Base-by-base conservation (phyloP, 1,140 invertebrate species). In the Melitaea cinxia region DNA sequence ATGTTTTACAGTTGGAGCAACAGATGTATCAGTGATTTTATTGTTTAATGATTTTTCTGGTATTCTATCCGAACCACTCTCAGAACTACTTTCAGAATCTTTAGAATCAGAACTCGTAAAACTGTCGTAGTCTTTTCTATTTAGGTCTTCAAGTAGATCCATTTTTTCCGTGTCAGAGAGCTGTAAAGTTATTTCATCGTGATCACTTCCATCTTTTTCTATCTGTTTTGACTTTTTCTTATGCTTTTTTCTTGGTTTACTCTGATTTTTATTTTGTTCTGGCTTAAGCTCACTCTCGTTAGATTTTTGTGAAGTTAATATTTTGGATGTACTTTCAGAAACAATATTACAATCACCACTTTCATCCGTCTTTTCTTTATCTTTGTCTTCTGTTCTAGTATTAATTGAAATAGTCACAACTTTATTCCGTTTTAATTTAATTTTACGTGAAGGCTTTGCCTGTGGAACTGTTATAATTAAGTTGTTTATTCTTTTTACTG, bases 81-180 rank as follows among this genome's bases (percentile, higher is more conserved):
- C 56, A 19, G 70, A 73, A 54, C 74, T 82, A 24, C 66, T 75
- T 23, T 78, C 78, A 30, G 78, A 78, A 57, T 86, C 80, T 58
- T 80, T 70, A 14, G 72, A 53, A 53, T 23, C 28, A 14, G 67
- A 69, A 50, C 50, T 69, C 0, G 70, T 67, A 24, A 65, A 52
- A 64, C 42, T 80, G 6, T 85, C 83, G 28, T 73, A 81, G 15
- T 80, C 77, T 47, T 84, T 86, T 30, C 73, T 70, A 49, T 88
- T 80, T 7, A 90, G 79, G 73, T 84, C 80, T 73, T 91, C 89
- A 30, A 92, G 70, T 12, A 92, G 63, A 77, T 92, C 90, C 88
- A 91, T 91, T 72, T 92, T 92, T 49, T 92, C 91, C 3, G 85
- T 80, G 74, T 92, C 90, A 0, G 91, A 92, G 2, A 92, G 57